Conservation (phyloP, 2,113 vertebrate genomes). For the Paraplagusia blochii region DNA sequence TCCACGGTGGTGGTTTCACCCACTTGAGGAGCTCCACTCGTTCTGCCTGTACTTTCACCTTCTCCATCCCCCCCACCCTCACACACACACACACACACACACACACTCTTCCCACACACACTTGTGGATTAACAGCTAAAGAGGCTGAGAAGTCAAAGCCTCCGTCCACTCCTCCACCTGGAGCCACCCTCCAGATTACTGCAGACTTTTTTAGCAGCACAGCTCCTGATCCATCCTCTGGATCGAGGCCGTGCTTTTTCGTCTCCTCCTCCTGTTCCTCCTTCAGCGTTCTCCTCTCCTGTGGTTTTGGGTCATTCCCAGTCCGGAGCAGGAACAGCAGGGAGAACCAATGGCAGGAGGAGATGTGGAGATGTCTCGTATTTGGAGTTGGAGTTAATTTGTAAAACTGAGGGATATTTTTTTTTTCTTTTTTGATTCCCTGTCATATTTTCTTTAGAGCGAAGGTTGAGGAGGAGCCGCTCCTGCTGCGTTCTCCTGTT, state of each 20-base stretch:
- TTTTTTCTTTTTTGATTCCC: slow-evolving; percentile 38
- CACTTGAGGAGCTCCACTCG: neutral
- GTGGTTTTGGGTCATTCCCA: slow-evolving; percentile 64
- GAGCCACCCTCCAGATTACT: slow-evolving; percentile 30
- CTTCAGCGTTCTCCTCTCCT: slow-evolving; percentile 16
- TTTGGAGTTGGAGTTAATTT: slow-evolving; percentile 5
- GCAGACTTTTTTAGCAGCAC: slow-evolving; percentile 43
- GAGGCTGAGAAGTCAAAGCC: slow-evolving; percentile 71
- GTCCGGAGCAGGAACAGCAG: slow-evolving; percentile 43
- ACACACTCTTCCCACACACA: slow-evolving; percentile 36
- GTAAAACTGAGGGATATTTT: slow-evolving; percentile 18
- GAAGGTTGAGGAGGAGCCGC: slow-evolving; percentile 14
- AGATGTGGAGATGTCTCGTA: slow-evolving; percentile 29
- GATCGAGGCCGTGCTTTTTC: slow-evolving; percentile 23
- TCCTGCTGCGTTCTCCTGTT: slow-evolving; percentile 15
- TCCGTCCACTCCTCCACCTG: slow-evolving; percentile 41
- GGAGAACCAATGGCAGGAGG: slow-evolving; percentile 31
- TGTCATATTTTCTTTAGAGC: slow-evolving; percentile 30
- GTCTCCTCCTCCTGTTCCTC: too few relatives aligned
- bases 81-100: neutral
- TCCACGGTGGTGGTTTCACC: too few relatives aligned
- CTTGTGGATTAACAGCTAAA: slow-evolving; percentile 75
- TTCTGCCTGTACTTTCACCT: slow-evolving; percentile 47
- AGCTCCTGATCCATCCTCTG: slow-evolving; percentile 35
- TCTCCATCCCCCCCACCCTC: slow-evolving; percentile 7